phyloP scores from a whole-genome alignment of 2,888 invertebrate genomes.

The Tetragonisca angustula region DNA sequence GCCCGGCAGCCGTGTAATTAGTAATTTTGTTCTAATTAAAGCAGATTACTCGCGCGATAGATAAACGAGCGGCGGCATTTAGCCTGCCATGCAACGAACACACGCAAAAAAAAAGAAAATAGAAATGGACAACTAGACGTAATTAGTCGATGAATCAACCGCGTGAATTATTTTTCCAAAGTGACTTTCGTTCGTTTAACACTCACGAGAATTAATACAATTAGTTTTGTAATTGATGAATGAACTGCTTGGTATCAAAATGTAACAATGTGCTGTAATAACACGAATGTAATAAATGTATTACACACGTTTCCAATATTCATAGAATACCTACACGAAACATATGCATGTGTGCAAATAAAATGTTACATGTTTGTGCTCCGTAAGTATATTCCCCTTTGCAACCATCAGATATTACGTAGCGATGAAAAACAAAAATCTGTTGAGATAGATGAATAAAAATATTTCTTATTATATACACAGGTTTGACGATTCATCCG shows the following conservation, averaged over 20 bases:
- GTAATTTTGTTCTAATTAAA: constrained; percentile 69
- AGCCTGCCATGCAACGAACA: background rate
- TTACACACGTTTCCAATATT: too few relatives aligned
- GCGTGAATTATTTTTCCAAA: background rate
- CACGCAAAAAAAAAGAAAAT: constrained; percentile 11
- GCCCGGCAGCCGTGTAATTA: constrained; percentile 59
- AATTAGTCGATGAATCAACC: constrained; percentile 50
- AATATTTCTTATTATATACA: too few relatives aligned
- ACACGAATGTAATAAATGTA: too few relatives aligned
- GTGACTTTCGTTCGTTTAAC: background rate
- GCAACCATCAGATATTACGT: too few relatives aligned
- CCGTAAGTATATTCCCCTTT: too few relatives aligned
- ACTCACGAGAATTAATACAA: background rate
- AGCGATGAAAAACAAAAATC: too few relatives aligned
- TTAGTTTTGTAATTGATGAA: background rate
- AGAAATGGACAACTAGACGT: constrained; percentile 20
- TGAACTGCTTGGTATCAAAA: background rate
- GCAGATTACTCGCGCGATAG: constrained; percentile 37
- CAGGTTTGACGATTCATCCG: too few relatives aligned
- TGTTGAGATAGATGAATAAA: too few relatives aligned
- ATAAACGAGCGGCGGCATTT: constrained; percentile 14
- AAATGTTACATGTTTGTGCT: too few relatives aligned
- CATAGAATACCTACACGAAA: too few relatives aligned
- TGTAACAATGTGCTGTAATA: background rate
- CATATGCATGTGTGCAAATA: too few relatives aligned